Evolutionary conservation across 1,140 invertebrate genomes (phyloP), one percentile per base, ranked within the genome.

Genomic region (Saccostrea echinata): DNA sequence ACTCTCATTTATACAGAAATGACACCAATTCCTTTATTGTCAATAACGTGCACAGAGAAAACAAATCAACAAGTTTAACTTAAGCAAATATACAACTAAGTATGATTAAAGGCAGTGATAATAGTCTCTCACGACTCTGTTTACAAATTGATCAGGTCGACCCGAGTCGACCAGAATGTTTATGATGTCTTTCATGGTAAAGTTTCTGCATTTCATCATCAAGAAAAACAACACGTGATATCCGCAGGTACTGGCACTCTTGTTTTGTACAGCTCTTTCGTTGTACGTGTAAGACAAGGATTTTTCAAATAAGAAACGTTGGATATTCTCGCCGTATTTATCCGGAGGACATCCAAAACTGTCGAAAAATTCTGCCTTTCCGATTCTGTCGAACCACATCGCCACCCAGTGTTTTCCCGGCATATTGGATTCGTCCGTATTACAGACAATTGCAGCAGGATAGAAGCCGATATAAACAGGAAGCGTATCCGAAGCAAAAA

Each of bases 321-420:
- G 24, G 13, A 57, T 33, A 11, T 57, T 11, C n/a, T 51, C 33
- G 51, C 27, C 33, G 43, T 87, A 87, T 18, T 83, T 30, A 51
- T 51, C 81, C 1, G 88, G 84, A 27, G n/a, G 18, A 43, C 30
- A 33, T 52, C 87, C 87, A 43, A 85, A 85, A 83, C 84, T 88
- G 57, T 88, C 87, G 61, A 71, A 83, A 83, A 88, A 88, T 83
- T 85, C 76, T 30, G 52, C 84, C 9, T 83, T 35, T 27, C n/a
- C n/a, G n/a, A 13, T 16, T 51, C 16, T 84, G 21, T 68, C 52
- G 11, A 88, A 52, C 55, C 80, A 80, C 21, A 88, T 51, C 12
- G 43, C 80, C 27, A 86, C 30, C 88, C 84, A 88, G 57, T 88
- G 88, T 68, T 57, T 80, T 55, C 88, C 88, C 0, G 84, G 80